Base-by-base conservation (phyloP, 2,888 invertebrate genomes). In the Ophion costatus region DNA sequence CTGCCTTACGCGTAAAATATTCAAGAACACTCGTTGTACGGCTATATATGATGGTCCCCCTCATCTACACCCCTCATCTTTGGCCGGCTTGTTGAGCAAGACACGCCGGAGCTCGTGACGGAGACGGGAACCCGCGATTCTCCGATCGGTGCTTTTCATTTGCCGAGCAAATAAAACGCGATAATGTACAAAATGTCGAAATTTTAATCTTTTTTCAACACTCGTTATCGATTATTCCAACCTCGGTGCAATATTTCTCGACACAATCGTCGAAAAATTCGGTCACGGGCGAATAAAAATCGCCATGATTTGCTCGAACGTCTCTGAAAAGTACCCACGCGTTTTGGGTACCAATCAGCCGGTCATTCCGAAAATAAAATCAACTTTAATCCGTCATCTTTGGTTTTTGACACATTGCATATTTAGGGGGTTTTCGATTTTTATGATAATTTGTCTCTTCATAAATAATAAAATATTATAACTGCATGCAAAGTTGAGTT, bases 1-100 rank as follows among this genome's bases (percentile, higher is more conserved):
- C 91, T 90, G 93, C 93, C 92, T 93, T 92, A 93, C 93, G 93
- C 93, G 93, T 93, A 91, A 93, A 92, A 93, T 93, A 92, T 92
- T 92, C 91, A 90, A 88, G 89, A 90, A 91, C 80, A 74, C 90
- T 91, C 90, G 88, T 79, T 74, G 56, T 77, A 80, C 71, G 80
- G 71, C 85, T 82, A 66, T 82, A 71, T 70, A 83, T 76, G 77
- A 59, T 61, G 76, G 75, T 79, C 57, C 67, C 71, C 63, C 76
- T 61, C 73, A 33, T 66, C 67, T 45, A 14, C 59, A 22, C 67
- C 82, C 82, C 84, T 79, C 69, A 78, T 78, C 85, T 86, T 90
- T 90, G 89, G 87, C 87, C 89, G 90, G 88, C 88, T 90, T 89
- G 89, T 88, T 88, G 89, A 90, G 86, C 88, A 88, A 89, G 87